Evolutionary conservation across 2,888 invertebrate genomes (phyloP), one percentile per base, ranked within the genome.

Genomic region (Mantis religiosa): DNA sequence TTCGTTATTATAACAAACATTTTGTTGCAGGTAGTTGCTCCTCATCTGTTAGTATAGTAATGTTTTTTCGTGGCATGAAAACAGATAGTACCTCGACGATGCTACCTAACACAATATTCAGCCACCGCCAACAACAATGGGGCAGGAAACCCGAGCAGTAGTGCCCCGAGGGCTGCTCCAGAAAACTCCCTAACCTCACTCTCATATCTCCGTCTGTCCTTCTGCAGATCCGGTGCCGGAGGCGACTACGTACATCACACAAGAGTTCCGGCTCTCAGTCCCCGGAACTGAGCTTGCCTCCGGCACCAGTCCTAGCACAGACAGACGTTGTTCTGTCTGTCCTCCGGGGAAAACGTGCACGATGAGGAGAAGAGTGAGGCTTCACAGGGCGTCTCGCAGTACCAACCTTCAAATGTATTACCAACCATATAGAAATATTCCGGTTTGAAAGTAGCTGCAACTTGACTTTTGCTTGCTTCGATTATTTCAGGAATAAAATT

Each of bases 271-370:
- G 25, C 30, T 27, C 82, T 87, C 87, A 82, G 87, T 87, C 87
- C 87, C 82, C 82, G 87, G 87, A 87, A 87, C 87, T 71, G 28
- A 30, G 87, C n/a, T 27, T 20, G 82, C 87, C 81, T 71, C 87
- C n/a, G 87, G 54, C 54, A 71, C 20, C 54, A 71, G 54, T 54
- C 54, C 54, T 20, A 71, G 54, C 54, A 71, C 54, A 71, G 54
- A 71, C 54, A 71, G 54, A 71, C 54, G 54, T 71, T 71, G 20
- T 25, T 71, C 54, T 71, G 54, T 71, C 54, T 71, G 54, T 71
- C 54, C 54, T 71, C 54, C 54, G 54, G 54, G 54, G 54, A 71
- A 71, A 71, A 71, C 54, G 54, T 71, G 54, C 54, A 71, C 54
- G 54, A 71, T 71, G 54, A 71, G 54, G 54, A 71, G 54, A 54